Conservation (phyloP, 2,113 vertebrate species). For the Macrotis lagotis region DNA sequence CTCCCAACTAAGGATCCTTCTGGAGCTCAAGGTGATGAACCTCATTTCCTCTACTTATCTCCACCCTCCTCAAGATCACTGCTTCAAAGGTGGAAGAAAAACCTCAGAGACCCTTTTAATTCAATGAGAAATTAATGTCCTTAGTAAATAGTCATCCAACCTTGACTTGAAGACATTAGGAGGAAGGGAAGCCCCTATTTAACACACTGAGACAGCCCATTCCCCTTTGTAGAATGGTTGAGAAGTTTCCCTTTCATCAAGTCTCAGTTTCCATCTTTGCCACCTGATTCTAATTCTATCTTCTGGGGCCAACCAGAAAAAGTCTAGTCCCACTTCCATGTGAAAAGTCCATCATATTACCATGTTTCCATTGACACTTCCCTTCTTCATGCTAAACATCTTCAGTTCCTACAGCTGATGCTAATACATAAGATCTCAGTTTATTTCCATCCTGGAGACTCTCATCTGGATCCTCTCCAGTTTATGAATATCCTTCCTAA, state of each 20-base stretch:
- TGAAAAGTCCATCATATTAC: not conserved
- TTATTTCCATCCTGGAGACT: not conserved
- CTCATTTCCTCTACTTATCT: not conserved
- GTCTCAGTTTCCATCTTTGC: not conserved
- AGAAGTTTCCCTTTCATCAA: not conserved
- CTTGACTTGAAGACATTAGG: not conserved
- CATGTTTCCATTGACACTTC: not conserved
- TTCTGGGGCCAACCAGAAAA: not conserved
- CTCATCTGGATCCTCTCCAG: not conserved
- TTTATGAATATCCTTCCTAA: not conserved
- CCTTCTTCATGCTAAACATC: not conserved
- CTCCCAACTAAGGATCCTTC: not conserved
- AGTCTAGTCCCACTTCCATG: not conserved
- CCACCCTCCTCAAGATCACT: not conserved
- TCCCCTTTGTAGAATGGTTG: not conserved
- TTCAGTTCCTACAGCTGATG: not conserved
- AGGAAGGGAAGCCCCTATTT: not conserved
- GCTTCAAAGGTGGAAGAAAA: not conserved
- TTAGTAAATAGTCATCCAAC: not conserved
- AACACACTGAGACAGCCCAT: not conserved
- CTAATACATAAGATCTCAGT: not conserved
- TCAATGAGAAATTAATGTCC: not conserved
- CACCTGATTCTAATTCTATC: not conserved
- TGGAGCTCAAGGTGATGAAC: not conserved
- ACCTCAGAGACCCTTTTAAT: not conserved